A percentile compares a stretch with the other conserved stretches of the same genome.
These are phyloP conservation scores for Echinarachnius parma DNA, from an alignment of 53 echinoderm and acorn worm genomes.

Conservation along the genomic window DNA sequence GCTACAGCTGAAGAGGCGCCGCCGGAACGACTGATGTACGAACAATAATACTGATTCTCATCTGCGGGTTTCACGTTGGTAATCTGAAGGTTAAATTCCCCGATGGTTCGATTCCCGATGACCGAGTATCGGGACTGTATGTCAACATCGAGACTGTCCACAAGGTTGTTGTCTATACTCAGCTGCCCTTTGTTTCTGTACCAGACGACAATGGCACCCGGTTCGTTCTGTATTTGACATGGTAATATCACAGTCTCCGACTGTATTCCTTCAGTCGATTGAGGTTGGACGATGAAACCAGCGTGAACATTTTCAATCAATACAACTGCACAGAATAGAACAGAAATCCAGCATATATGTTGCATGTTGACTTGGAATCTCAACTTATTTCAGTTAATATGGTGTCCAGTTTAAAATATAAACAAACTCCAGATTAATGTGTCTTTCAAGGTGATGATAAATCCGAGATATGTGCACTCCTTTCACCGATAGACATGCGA, in stretches of 20 bases:
- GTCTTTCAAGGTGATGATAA: too few species aligned
- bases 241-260: constrained; percentile 35
- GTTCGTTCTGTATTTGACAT: constrained; percentile 33
- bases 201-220: constrained; percentile 58
- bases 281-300: constrained; percentile 30
- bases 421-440: too few species aligned
- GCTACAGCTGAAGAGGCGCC: constrained; percentile 66
- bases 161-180: constrained; percentile 58
- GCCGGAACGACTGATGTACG: constrained; percentile 58
- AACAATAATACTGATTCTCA: constrained; percentile 71
- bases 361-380: constrained; percentile 11
- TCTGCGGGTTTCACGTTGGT: constrained; percentile 60
- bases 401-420: too few species aligned
- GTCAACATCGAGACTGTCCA: constrained; percentile 52
- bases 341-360: constrained; percentile 37
- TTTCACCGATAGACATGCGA: too few species aligned
- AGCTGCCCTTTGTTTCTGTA: constrained; percentile 68
- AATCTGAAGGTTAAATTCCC: constrained; percentile 77
- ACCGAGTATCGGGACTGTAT: constrained; percentile 62
- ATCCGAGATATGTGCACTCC: too few species aligned
- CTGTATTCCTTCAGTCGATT: constrained; percentile 23
- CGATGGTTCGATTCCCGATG: constrained; percentile 57
- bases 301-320: constrained; percentile 4
- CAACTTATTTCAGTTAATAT: too few species aligned
- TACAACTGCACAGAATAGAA: constrained; percentile 11